Conservation (phyloP, 1,140 invertebrate genomes). For the Tenebrio molitor region DNA sequence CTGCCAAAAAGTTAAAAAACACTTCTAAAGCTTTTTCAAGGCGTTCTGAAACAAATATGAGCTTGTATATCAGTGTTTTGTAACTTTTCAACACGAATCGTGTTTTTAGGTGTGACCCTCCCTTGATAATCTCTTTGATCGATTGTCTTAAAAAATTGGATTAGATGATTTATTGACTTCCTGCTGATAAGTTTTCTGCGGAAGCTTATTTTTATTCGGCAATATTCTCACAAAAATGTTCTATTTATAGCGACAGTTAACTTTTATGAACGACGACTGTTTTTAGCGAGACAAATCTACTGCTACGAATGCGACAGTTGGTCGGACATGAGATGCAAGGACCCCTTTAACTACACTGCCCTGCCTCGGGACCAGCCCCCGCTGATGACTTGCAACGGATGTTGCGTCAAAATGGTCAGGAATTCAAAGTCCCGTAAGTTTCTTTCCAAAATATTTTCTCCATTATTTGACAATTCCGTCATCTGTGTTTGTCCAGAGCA, state of each 20-base stretch:
- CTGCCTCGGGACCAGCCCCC: constrained; percentile 86
- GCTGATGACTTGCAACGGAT: constrained; percentile 89
- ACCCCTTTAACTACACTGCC: constrained; percentile 93
- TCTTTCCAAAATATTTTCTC: no score
- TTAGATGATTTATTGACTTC: background rate
- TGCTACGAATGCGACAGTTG: constrained; percentile 95
- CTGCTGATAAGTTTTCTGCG: background rate
- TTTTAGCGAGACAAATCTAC: constrained; percentile 85
- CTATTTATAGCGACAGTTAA: background rate
- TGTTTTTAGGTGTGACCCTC: constrained; percentile 41
- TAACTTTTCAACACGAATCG: background rate
- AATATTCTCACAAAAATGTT: no score
- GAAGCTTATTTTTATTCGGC: constrained; percentile 11
- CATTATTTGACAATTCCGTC: no score
- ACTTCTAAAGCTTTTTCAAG: no score
- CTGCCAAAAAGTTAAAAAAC: no score
- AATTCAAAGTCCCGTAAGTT: constrained; percentile 91
- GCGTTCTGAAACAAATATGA: background rate
- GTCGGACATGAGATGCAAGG: constrained; percentile 88
- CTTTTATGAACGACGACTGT: background rate
- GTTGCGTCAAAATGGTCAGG: constrained; percentile 95
- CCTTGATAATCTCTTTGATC: background rate
- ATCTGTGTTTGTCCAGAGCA: no score
- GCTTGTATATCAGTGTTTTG: background rate
- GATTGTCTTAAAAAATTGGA: background rate